phyloP scores from a whole-genome alignment of 2,797 vertebrate genomes.

The Euthynnus affinis region DNA sequence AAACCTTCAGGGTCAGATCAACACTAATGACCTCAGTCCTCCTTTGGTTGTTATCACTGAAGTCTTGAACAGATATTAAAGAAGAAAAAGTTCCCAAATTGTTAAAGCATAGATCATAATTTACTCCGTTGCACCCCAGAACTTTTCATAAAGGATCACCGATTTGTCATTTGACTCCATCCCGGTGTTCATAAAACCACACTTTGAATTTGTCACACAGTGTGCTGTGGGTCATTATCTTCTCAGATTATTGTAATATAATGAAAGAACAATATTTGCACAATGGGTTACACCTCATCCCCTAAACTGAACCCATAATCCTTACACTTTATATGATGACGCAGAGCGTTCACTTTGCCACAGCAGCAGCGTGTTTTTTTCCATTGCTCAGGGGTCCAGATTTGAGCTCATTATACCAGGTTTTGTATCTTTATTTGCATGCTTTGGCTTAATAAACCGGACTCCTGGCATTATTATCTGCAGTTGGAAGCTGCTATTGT shows the following conservation, averaged over 20 bases:
- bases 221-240: conserved; percentile 9
- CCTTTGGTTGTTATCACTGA: background rate
- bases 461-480: conserved; percentile 25
- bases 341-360: conserved; percentile 2
- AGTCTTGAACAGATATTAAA: background rate
- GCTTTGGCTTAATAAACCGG: conserved; percentile 39
- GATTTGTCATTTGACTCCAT: conserved; percentile 1
- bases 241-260: conserved; percentile 43
- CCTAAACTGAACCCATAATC: conserved; percentile 42
- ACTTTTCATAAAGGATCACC: conserved; percentile 1
- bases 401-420: conserved; percentile 46
- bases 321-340: conserved; percentile 15
- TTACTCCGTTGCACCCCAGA: background rate
- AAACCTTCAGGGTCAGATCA: conserved; percentile 11
- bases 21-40: background rate
- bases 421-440: conserved; percentile 41
- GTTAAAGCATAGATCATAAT: background rate
- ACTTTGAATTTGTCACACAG: conserved; percentile 31
- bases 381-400: conserved; percentile 28
- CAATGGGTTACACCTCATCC: conserved; percentile 25
- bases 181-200: background rate
- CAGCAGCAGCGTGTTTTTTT: conserved; percentile 6
- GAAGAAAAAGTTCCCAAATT: background rate
- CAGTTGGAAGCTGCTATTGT: conserved; percentile 38
- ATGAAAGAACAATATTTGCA: conserved; percentile 55